A percentile compares a stretch with the other conserved stretches of the same genome.
These are phyloP conservation scores for Maconellicoccus hirsutus DNA, from an alignment of 1,140 invertebrate genomes.

Conservation along the genomic window DNA sequence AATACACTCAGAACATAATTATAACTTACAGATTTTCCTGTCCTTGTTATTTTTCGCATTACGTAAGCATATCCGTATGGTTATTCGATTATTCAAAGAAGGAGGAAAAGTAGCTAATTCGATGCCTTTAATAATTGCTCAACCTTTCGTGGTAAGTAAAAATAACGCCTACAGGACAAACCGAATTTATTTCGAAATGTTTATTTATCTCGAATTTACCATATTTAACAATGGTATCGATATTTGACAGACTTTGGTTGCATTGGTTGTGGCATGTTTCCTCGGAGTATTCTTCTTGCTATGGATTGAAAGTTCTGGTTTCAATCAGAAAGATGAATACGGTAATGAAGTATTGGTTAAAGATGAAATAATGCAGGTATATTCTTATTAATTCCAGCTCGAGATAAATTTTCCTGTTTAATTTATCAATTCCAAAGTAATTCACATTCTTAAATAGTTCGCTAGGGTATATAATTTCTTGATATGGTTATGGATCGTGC, in stretches of 20 bases:
- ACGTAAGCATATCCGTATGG: constrained; percentile 55
- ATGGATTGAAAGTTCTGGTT: constrained; percentile 48
- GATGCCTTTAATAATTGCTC: constrained; percentile 59
- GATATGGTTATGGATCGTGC: constrained; percentile 55
- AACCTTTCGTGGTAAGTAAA: constrained; percentile 53
- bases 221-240: too few species aligned
- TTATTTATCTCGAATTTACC: too few species aligned
- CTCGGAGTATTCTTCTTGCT: constrained; percentile 41
- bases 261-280: constrained; percentile 34
- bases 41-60: constrained; percentile 55
- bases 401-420: too few species aligned
- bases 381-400: too few species aligned
- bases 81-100: constrained; percentile 59
- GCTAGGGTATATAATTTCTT: constrained; percentile 55
- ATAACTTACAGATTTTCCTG: constrained; percentile 26
- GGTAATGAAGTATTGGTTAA: neutral
- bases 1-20: too few species aligned
- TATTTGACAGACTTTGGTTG: too few species aligned
- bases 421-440: too few species aligned
- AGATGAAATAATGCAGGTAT: too few species aligned
- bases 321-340: constrained; percentile 48
- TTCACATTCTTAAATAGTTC: constrained; percentile 36
- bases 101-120: constrained; percentile 56
- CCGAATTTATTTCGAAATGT: too few species aligned
- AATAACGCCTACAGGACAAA: neutral